A percentile compares a stretch with the other conserved stretches of the same genome.
phyloP scores from a whole-genome alignment of 2,888 invertebrate genomes.

The Lordiphosa fenestrarum region DNA sequence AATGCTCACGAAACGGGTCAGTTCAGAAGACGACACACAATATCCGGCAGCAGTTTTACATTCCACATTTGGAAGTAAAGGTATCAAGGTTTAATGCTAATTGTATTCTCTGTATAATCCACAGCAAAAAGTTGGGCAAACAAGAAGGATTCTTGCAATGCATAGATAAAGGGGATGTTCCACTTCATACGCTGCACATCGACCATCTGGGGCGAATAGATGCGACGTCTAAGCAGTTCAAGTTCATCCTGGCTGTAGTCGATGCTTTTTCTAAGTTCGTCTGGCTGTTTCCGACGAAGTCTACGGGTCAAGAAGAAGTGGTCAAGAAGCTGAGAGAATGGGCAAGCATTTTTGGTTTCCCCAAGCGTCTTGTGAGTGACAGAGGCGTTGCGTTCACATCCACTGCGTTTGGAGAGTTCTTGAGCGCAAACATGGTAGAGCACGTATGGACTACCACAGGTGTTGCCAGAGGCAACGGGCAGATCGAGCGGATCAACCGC shows the following conservation, averaged over 20 bases:
- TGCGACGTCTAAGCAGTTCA: constrained; percentile 14
- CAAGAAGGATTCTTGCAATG: constrained; percentile 49
- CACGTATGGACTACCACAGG: too few relatives aligned
- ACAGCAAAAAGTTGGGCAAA: constrained; percentile 54
- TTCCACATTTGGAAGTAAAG: background rate
- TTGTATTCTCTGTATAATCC: constrained; percentile 25
- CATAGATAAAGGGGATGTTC: constrained; percentile 22
- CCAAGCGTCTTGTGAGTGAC: too few relatives aligned
- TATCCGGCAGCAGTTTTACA: background rate
- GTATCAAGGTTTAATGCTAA: background rate
- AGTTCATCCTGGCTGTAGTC: constrained; percentile 7
- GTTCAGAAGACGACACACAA: background rate
- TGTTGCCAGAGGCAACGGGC: too few relatives aligned
- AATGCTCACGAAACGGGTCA: background rate
- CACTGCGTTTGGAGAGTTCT: too few relatives aligned
- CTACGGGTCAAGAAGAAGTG: too few relatives aligned
- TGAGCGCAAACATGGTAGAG: too few relatives aligned
- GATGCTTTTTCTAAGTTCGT: constrained; percentile 1
- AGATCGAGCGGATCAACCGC: background rate
- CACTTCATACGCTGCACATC: constrained; percentile 34
- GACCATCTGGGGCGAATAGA: constrained; percentile 22
- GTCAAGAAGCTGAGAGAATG: background rate
- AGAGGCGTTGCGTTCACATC: too few relatives aligned
- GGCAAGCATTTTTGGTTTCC: constrained; percentile 1
- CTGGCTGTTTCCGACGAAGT: too few relatives aligned